Evolutionary conservation across 2,113 vertebrate species (phyloP).

Genomic region (Tor tambroides): DNA sequence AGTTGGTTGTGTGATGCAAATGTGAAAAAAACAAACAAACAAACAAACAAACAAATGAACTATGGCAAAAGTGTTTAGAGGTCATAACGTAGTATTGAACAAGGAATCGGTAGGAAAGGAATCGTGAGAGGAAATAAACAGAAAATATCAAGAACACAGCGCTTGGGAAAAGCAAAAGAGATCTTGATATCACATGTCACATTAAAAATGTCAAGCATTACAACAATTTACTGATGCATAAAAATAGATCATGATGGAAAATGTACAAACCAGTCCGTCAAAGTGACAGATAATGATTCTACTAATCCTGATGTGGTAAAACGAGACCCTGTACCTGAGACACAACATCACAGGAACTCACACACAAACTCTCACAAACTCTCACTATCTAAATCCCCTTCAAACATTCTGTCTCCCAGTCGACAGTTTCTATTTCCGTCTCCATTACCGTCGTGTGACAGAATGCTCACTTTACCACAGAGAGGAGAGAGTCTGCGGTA

Average conservation of each 20-base stretch:
- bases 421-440: slow-evolving; percentile 17
- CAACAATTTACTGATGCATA: neutral
- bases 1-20: neutral
- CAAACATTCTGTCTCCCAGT: slow-evolving; percentile 26
- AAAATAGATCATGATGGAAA: neutral
- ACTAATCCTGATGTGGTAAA: slow-evolving; percentile 16
- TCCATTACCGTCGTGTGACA: slow-evolving; percentile 30
- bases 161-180: neutral
- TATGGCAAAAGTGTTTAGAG: neutral
- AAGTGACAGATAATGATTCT: slow-evolving; percentile 23
- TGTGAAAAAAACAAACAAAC: neutral
- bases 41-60: neutral
- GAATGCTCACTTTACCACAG: slow-evolving; percentile 39
- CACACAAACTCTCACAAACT: slow-evolving; percentile 25
- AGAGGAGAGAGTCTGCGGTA: slow-evolving; percentile 44
- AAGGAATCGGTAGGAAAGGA: neutral
- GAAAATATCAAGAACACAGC: neutral
- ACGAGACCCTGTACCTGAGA: slow-evolving; percentile 8
- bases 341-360: slow-evolving; percentile 23
- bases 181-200: slow-evolving; percentile 23
- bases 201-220: slow-evolving; percentile 21
- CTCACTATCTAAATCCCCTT: slow-evolving; percentile 13
- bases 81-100: neutral
- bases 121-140: neutral
- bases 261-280: slow-evolving; percentile 27